Evolutionary conservation across 2,113 vertebrate species (phyloP).

Genomic region (Sebastes schlegelii): DNA sequence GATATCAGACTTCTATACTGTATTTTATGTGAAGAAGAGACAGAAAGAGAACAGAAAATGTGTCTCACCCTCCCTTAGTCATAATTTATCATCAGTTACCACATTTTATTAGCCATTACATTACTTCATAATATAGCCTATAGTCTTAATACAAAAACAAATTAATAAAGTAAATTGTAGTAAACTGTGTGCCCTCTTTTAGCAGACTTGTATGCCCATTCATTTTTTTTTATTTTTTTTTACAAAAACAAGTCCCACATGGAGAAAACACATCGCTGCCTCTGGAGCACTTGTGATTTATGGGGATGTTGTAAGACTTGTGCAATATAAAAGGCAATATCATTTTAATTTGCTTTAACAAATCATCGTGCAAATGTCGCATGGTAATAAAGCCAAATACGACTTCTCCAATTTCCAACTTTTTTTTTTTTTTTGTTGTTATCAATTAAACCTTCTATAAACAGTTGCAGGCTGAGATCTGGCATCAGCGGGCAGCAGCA

Average conservation of each 20-base stretch:
- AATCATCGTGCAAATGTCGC: neutral
- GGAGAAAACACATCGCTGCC: neutral
- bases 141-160: neutral
- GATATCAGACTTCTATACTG: neutral
- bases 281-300: conserved; percentile 38
- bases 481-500: conserved; percentile 37
- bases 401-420: conserved; percentile 1
- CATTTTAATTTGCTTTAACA: neutral
- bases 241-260: conserved; percentile 7
- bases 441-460: neutral
- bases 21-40: neutral
- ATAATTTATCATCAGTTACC: neutral
- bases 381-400: fast-evolving
- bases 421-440: neutral
- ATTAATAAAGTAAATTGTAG: neutral
- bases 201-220: conserved; percentile 6
- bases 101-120: neutral
- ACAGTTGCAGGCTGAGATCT: neutral
- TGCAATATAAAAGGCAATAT: fast-evolving
- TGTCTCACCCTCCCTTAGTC: neutral
- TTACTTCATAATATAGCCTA: neutral
- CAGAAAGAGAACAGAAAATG: neutral
- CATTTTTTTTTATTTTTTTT: conserved; percentile 9
- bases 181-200: neutral
- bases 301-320: neutral